phyloP scores from a whole-genome alignment of 1,140 invertebrate species.

The Oncopeltus fasciatus region DNA sequence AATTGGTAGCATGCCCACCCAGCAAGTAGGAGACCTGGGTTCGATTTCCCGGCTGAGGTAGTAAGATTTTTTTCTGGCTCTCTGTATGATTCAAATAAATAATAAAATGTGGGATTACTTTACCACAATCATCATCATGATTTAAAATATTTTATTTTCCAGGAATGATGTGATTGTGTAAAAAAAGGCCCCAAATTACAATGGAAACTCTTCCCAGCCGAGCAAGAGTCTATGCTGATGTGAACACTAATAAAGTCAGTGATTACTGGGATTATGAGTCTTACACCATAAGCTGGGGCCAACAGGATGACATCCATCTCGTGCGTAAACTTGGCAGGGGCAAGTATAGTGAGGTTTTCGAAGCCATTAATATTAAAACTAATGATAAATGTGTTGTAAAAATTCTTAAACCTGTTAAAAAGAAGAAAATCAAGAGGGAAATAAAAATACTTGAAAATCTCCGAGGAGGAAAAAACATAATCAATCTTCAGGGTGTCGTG shows the following conservation, averaged over 20 bases:
- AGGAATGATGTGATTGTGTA: no score
- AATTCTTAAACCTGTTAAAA: conserved; percentile 99
- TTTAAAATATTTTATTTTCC: no score
- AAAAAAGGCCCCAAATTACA: no score
- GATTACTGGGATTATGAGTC: conserved; percentile 99
- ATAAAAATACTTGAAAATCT: conserved; percentile 99
- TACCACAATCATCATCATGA: no score
- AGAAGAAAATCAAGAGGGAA: conserved; percentile 99
- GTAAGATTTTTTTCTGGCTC: no score
- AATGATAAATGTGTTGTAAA: conserved; percentile 99
- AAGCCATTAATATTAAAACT: conserved; percentile 96
- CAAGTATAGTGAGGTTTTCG: conserved; percentile 99
- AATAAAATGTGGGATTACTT: no score
- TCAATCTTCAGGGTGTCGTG: conserved; percentile 92
- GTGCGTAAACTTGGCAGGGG: conserved; percentile 96
- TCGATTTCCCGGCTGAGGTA: no score
- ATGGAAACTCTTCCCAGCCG: conserved; percentile 67
- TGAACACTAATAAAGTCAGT: conserved; percentile 92
- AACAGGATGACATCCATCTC: conserved; percentile 98
- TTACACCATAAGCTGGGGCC: conserved; percentile 94
- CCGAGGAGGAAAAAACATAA: conserved; percentile 97
- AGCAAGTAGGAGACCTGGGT: no score
- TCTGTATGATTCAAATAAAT: no score
- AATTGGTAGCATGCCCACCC: no score
- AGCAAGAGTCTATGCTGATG: conserved; percentile 93